A percentile compares a stretch with the other conserved stretches of the same genome.
Evolutionary conservation across 2,113 vertebrate genomes (phyloP).

Genomic region (Heloderma charlesbogerti): DNA sequence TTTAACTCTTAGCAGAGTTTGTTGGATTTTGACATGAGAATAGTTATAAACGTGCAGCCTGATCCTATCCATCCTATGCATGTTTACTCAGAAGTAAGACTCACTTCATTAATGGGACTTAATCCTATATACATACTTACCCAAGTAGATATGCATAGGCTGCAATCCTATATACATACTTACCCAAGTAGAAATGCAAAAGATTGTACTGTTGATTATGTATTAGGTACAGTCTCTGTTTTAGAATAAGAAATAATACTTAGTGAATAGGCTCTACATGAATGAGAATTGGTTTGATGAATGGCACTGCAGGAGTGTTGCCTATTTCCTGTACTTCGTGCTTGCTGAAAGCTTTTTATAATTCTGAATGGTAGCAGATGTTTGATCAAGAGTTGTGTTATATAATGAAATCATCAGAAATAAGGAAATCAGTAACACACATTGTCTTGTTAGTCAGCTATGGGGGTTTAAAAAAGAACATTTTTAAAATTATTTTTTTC

Average conservation of each 20-base stretch:
- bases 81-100: not conserved
- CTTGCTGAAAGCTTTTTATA: conserved; percentile 26
- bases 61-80: not conserved
- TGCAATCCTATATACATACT: not conserved
- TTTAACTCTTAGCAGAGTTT: not conserved
- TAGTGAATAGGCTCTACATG: not conserved
- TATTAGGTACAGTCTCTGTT: not conserved
- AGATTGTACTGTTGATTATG: not conserved
- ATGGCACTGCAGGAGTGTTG: conserved; percentile 15
- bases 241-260: conserved; percentile 3
- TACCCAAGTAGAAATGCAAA: not conserved
- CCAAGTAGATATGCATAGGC: not conserved
- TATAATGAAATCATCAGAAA: conserved; percentile 32
- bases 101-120: not conserved
- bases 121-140: not conserved
- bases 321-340: conserved; percentile 11
- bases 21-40: not conserved
- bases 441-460: conserved; percentile 11
- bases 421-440: conserved; percentile 35
- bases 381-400: conserved; percentile 2
- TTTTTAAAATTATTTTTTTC: conserved; percentile 3
- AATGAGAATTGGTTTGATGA: not conserved
- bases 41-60: not conserved
- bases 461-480: not conserved
- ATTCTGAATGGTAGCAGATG: conserved; percentile 35